phyloP scores from a whole-genome alignment of 2,888 invertebrate species.

The Zygothrica quintamaculata region DNA sequence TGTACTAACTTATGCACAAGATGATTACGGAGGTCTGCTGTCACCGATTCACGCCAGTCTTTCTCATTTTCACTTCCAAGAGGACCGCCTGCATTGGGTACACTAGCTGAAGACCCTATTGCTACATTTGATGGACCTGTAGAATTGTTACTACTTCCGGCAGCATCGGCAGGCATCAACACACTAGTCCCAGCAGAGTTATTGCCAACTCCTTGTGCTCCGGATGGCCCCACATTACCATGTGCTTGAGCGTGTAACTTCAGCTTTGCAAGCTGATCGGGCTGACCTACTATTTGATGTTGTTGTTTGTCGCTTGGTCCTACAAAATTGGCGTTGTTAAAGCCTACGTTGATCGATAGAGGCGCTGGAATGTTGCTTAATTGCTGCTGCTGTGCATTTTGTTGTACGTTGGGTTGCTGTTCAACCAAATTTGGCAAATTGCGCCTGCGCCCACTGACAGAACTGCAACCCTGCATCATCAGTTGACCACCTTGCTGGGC shows the following conservation, averaged over 20 bases:
- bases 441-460: conserved; percentile 72
- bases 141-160: conserved; percentile 49
- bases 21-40: conserved; percentile 98
- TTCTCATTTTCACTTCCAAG: conserved; percentile 85
- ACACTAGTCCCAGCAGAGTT: conserved; percentile 39
- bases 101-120: conserved; percentile 18
- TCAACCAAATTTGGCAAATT: conserved; percentile 65
- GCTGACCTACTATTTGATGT: conserved; percentile 56
- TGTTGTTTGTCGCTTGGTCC: conserved; percentile 52
- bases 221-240: conserved; percentile 67
- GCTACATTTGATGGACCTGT: conserved; percentile 27
- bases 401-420: conserved; percentile 60
- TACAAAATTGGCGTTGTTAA: conserved; percentile 80
- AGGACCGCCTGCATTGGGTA: conserved; percentile 83
- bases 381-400: conserved; percentile 67
- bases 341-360: conserved; percentile 83
- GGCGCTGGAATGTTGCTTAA: conserved; percentile 83
- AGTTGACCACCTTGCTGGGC: conserved; percentile 50
- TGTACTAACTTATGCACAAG: conserved; percentile 99
- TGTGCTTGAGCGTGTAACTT: conserved; percentile 81
- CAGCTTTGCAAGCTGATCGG: conserved; percentile 80
- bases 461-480: conserved; percentile 66
- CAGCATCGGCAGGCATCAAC: conserved; percentile 64
- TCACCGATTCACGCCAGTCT: conserved; percentile 99
- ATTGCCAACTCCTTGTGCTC: conserved; percentile 49